Conservation (phyloP, 2,113 vertebrate genomes). For the Boulengeromyrus knoepffleri region DNA sequence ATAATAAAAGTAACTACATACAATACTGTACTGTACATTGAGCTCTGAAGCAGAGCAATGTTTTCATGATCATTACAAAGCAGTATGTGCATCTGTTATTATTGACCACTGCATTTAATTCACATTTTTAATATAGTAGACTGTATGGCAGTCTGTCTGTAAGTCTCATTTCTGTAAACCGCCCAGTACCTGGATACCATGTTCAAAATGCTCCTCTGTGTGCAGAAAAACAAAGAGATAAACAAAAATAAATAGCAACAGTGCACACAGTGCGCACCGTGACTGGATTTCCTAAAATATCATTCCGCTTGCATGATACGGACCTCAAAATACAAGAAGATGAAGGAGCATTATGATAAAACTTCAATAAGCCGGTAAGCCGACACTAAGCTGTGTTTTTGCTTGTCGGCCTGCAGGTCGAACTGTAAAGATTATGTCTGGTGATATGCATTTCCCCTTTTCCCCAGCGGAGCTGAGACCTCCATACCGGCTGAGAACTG, state of each 20-base stretch:
- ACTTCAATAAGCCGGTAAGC: not conserved
- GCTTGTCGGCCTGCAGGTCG: not conserved
- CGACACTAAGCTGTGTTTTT: not conserved
- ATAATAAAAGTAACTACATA: not conserved
- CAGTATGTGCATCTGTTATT: not conserved
- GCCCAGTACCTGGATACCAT: not conserved
- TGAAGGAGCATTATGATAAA: not conserved
- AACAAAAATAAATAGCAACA: not conserved
- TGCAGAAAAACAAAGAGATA: not conserved
- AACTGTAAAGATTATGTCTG: constrained; percentile 12
- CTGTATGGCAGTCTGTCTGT: not conserved
- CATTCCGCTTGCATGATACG: not conserved
- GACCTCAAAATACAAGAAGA: not conserved
- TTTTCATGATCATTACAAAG: not conserved
- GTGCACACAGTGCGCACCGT: not conserved
- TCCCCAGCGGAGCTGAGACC: not conserved
- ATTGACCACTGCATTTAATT: not conserved
- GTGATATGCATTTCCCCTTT: not conserved
- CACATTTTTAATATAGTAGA: not conserved
- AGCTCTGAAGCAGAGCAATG: not conserved
- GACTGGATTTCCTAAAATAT: not conserved
- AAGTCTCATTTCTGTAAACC: not conserved
- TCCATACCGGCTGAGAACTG: not conserved
- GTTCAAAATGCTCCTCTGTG: not conserved
- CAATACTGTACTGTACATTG: not conserved